Conservation (phyloP, 2,888 invertebrate species). For the Cremastobaeus sp. region DNA sequence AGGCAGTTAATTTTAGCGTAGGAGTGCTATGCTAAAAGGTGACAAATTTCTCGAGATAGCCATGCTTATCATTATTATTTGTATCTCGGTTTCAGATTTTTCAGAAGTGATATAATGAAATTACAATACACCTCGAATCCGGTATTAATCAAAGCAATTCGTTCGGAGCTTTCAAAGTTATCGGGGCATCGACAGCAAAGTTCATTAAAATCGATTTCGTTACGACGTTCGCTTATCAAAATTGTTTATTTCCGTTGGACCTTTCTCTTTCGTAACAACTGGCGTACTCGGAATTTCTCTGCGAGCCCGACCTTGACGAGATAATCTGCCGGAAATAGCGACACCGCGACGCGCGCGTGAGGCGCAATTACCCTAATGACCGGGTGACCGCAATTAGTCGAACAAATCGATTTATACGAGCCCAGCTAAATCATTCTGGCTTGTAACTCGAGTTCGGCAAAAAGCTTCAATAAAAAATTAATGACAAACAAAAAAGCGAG, state of each 20-base stretch:
- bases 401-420: constrained; percentile 59
- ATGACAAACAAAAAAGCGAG: constrained; percentile 23
- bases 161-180: background rate
- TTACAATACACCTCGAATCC: too few species aligned
- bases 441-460: constrained; percentile 12
- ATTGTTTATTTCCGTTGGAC: constrained; percentile 43
- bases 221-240: constrained; percentile 25
- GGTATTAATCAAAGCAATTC: too few species aligned
- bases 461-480: constrained; percentile 49
- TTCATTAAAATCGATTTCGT: constrained; percentile 10
- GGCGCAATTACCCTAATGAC: constrained; percentile 61
- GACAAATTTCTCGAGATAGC: too few species aligned
- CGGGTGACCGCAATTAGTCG: constrained; percentile 60
- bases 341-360: constrained; percentile 57
- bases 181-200: background rate
- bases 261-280: constrained; percentile 40
- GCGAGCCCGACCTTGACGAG: constrained; percentile 55
- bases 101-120: too few species aligned
- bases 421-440: constrained; percentile 24
- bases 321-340: constrained; percentile 62
- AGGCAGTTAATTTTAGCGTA: too few species aligned
- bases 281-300: constrained; percentile 50
- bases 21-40: too few species aligned
- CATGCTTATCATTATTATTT: too few species aligned
- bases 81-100: too few species aligned